Evolutionary conservation across 2,113 vertebrate species (phyloP).

Genomic region (Thryonomys swinderianus): DNA sequence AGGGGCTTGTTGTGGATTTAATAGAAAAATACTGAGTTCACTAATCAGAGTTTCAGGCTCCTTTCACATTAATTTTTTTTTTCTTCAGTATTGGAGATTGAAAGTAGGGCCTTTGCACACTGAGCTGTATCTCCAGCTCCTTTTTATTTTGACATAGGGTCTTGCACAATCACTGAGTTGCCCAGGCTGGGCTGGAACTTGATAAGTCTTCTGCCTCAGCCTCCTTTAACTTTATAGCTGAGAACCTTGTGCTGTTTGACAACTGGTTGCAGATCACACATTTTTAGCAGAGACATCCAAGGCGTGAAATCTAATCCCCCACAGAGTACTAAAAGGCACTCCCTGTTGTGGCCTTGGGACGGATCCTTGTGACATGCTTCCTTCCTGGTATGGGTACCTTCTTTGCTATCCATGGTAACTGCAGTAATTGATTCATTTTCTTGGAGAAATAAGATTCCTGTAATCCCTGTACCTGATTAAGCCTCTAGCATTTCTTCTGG

Average conservation of each 20-base stretch:
- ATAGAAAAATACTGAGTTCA: not conserved
- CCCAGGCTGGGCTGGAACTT: not conserved
- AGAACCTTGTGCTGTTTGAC: not conserved
- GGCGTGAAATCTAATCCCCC: not conserved
- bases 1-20: not conserved
- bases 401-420: not conserved
- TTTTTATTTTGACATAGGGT: not conserved
- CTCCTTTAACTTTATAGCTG: not conserved
- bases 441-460: conserved; percentile 32
- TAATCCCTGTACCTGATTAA: conserved; percentile 14
- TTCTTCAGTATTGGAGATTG: not conserved
- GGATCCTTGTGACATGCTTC: not conserved
- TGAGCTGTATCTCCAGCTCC: not conserved
- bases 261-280: not conserved
- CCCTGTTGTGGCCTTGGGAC: not conserved
- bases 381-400: not conserved
- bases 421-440: conserved; percentile 44
- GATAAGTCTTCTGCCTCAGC: not conserved
- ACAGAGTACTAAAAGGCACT: not conserved
- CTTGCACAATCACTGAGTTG: not conserved
- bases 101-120: not conserved
- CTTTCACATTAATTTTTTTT: not conserved
- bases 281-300: not conserved
- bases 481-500: not conserved
- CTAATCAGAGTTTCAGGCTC: not conserved